A percentile compares a stretch with the other conserved stretches of the same genome.
These are phyloP conservation scores for Popillia japonica DNA, from an alignment of 1,140 invertebrate genomes.

Conservation along the genomic window DNA sequence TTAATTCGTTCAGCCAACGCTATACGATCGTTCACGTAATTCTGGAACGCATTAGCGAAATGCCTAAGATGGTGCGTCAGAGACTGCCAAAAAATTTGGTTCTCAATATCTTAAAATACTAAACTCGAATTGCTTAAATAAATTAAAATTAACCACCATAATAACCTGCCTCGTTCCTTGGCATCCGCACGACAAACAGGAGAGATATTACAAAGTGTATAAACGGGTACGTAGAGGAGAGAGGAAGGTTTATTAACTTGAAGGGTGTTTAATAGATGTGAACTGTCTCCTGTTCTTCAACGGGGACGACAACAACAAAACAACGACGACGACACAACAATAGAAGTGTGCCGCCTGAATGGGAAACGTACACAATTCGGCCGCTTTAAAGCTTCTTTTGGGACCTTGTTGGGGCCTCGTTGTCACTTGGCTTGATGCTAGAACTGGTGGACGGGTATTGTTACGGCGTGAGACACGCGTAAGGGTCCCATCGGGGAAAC, in stretches of 20 bases:
- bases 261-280: conserved; percentile 19
- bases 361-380: background rate
- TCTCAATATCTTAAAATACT: too few relatives aligned
- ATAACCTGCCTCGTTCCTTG: too few relatives aligned
- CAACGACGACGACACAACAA: background rate
- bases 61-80: background rate
- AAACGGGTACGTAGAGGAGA: background rate
- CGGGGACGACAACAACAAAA: background rate
- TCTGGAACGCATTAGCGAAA: background rate
- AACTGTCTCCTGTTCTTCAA: background rate
- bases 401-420: background rate
- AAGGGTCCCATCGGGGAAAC: conserved; percentile 10
- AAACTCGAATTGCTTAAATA: too few relatives aligned
- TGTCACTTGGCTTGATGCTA: background rate
- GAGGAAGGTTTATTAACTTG: conserved; percentile 6
- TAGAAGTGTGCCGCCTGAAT: conserved; percentile 15
- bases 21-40: background rate
- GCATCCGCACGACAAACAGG: too few relatives aligned
- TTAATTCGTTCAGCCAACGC: background rate
- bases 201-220: too few relatives aligned
- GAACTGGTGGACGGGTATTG: background rate
- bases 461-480: conserved; percentile 1
- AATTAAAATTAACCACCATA: too few relatives aligned
- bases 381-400: conserved; percentile 15
- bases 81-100: background rate